Evolutionary conservation across 1,140 invertebrate species (phyloP).

Genomic region (Glossosoma conforme): DNA sequence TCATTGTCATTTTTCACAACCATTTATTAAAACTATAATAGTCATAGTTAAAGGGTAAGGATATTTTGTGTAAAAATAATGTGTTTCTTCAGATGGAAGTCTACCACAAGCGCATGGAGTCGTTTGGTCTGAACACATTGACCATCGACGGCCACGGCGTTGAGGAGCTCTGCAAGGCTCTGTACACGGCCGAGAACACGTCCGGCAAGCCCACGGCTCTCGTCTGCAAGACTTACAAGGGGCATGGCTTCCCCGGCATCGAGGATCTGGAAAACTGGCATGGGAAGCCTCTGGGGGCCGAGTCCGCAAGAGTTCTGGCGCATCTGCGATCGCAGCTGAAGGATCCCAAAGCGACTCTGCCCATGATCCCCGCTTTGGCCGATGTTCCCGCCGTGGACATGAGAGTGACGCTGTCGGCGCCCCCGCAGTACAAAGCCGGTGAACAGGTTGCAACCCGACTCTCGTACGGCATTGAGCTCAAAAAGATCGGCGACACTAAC

Average conservation of each 20-base stretch:
- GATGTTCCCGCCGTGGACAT: slow-evolving; percentile 71
- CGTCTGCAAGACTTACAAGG: slow-evolving; percentile 95
- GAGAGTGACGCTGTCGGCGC: slow-evolving; percentile 68
- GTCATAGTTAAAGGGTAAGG: no score
- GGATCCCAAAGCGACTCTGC: slow-evolving; percentile 40
- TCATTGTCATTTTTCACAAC: no score
- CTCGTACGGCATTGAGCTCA: slow-evolving; percentile 91
- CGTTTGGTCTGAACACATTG: slow-evolving; percentile 90
- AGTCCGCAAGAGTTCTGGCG: slow-evolving; percentile 65
- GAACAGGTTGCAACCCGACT: slow-evolving; percentile 85
- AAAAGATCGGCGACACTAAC: slow-evolving; percentile 83
- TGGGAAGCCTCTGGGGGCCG: slow-evolving; percentile 88
- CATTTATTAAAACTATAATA: no score
- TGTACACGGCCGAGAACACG: slow-evolving; percentile 71
- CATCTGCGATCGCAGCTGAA: slow-evolving; percentile 63
- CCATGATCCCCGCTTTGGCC: slow-evolving; percentile 46
- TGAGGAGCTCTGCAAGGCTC: slow-evolving; percentile 81
- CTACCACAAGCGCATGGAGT: slow-evolving; percentile 81
- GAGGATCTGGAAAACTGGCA: slow-evolving; percentile 96
- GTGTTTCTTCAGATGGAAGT: slow-evolving; percentile 60
- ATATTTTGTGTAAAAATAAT: slow-evolving; percentile 7
- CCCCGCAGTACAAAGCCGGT: slow-evolving; percentile 80
- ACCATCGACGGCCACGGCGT: slow-evolving; percentile 97
- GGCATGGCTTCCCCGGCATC: slow-evolving; percentile 81
- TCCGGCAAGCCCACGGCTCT: slow-evolving; percentile 89